phyloP scores from a whole-genome alignment of 2,888 invertebrate genomes.

The Barypeithes pellucidus region DNA sequence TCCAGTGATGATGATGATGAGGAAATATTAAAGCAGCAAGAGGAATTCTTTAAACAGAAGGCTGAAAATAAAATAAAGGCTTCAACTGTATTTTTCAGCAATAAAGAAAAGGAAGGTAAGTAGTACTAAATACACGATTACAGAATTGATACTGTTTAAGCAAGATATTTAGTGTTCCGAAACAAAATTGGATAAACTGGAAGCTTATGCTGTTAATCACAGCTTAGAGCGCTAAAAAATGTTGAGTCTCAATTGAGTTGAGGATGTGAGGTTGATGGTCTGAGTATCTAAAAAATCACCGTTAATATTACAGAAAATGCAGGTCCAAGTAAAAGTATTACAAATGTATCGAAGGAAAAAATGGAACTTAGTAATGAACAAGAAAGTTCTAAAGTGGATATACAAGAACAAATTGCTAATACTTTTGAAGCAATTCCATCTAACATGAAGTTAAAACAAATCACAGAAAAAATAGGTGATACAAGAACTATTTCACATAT shows the following conservation, averaged over 20 bases:
- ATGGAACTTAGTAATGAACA: slow-evolving; percentile 40
- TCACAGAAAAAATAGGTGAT: slow-evolving; percentile 72
- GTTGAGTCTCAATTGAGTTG: no score
- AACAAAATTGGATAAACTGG: no score
- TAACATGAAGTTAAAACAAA: slow-evolving; percentile 72
- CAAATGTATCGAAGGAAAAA: slow-evolving; percentile 38
- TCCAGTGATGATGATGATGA: slow-evolving; percentile 82
- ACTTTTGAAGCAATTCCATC: slow-evolving; percentile 71
- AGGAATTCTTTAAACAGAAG: slow-evolving; percentile 78
- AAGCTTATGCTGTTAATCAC: no score
- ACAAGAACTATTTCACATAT: slow-evolving; percentile 49
- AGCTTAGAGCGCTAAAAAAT: no score
- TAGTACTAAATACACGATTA: no score
- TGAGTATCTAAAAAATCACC: no score
- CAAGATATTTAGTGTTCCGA: no score
- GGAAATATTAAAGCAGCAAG: slow-evolving; percentile 83
- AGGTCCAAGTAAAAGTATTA: not conserved
- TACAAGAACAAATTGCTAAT: slow-evolving; percentile 64
- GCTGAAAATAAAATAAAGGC: slow-evolving; percentile 74
- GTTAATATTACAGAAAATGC: not conserved
- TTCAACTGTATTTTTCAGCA: slow-evolving; percentile 74
- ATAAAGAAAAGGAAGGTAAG: slow-evolving; percentile 32
- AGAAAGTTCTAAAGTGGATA: slow-evolving; percentile 51
- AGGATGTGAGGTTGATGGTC: no score
- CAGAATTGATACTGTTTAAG: no score